Base-by-base conservation (phyloP, 2,888 invertebrate species). In the Cataglyphis rosenhaueri region DNA sequence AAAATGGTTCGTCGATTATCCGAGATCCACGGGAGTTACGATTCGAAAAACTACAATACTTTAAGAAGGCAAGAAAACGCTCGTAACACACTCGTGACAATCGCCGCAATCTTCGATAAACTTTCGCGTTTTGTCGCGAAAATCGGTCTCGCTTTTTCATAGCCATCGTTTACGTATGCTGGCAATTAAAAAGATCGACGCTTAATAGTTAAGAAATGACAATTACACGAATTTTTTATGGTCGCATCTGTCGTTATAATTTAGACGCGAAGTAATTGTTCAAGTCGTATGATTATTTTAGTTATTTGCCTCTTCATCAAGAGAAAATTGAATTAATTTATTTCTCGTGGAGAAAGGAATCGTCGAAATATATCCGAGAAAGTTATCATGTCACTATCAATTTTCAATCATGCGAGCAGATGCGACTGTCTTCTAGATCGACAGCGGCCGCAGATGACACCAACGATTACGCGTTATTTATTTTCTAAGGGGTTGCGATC, bases 401-500 rank as follows among this genome's bases (percentile, higher is more conserved):
- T 73, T 55, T 48, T 61, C 55, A 59, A 61, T 18, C 52, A 52
- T 57, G 61, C 61, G 25, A 59, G 85, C 88, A 89, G 88, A 89
- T 89, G 89, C 71, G 83, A 84, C 74, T 62, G 52, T n/a, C 25
- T 68, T 75, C 62, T 21, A 70, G 68, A 81, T 85, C 84, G 62
- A 65, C 81, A 82, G 73, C 84, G 78, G 68, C 74, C 82, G 64
- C 84, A 90, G 93, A 93, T 93, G 91, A 84, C 87, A 87, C 70
- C 76, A 48, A 75, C 85, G 92, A 90, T 92, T 90, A 90, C 71
- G 89, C 73, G 85, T 93, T 92, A 93, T 93, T 93, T 93, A 92
- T 93, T 89, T 91, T 85, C 87, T 87, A 93, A 92, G 92, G 93
- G 92, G 92, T 93, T 92, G 91, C 90, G 88, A 92, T 90, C 88